Percentiles rank a stretch among this genome's conserved stretches.
These are phyloP conservation scores for Umimayanthus kanabou DNA, from an alignment of 92 coral and sea anemone genomes.

Conservation along the genomic window DNA sequence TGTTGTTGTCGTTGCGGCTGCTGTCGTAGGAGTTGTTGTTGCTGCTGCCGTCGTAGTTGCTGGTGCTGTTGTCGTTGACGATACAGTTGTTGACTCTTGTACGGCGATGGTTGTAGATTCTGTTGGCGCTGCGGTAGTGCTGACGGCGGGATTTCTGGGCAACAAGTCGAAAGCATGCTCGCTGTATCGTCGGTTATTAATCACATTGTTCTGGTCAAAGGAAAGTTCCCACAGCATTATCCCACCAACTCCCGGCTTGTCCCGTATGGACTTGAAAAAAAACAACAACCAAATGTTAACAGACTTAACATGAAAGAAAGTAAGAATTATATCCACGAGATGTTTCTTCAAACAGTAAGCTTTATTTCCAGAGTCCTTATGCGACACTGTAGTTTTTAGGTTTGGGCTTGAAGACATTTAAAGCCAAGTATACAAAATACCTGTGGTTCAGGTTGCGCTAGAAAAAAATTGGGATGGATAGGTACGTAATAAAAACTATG, in stretches of 20 bases:
- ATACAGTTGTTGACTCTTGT: neutral
- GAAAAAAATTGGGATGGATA: too few species aligned
- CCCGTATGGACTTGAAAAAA: conserved; percentile 60
- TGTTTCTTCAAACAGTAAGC: too few species aligned
- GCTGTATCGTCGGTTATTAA: conserved; percentile 65
- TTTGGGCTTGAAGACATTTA: too few species aligned
- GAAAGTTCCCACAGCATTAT: conserved; percentile 85
- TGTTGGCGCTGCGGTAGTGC: conserved; percentile 46
- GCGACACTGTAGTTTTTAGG: too few species aligned
- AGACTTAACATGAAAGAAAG: neutral
- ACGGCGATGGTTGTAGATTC: neutral
- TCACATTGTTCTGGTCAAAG: conserved; percentile 75
- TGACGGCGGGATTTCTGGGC: conserved; percentile 31
- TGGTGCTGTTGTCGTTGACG: neutral
- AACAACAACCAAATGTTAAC: neutral
- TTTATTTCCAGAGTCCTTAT: too few species aligned
- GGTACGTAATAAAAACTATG: too few species aligned
- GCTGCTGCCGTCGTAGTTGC: neutral
- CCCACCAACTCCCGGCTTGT: conserved; percentile 80
- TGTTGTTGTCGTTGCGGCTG: neutral
- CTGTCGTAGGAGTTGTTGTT: neutral
- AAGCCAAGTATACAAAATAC: too few species aligned
- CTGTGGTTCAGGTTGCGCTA: too few species aligned
- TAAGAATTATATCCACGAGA: too few species aligned
- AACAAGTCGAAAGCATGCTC: conserved; percentile 65